phyloP scores from a whole-genome alignment of 1,140 invertebrate species.

The Diploscapter pachys region DNA sequence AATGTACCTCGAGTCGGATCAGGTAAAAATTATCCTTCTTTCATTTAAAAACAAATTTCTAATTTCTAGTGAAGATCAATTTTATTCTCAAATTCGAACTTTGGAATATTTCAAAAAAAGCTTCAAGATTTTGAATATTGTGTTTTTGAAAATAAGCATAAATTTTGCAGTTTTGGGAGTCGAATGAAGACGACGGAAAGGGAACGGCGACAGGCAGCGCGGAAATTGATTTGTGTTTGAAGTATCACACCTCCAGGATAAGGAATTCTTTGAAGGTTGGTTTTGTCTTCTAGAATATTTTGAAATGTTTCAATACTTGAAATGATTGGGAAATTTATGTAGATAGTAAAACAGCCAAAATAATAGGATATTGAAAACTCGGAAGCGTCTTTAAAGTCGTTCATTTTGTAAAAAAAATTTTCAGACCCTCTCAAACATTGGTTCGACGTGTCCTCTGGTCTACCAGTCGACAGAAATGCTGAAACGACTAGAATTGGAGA shows the following conservation, averaged over 20 bases:
- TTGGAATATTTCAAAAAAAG: no score
- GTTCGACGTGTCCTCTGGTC: constrained; percentile 26
- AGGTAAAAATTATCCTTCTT: no score
- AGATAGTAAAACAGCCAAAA: background rate
- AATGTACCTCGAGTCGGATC: constrained; percentile 30
- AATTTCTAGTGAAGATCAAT: no score
- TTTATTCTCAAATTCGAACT: no score
- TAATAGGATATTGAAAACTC: constrained; percentile 17
- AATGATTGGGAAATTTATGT: constrained; percentile 21
- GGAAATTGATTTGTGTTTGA: constrained; percentile 34
- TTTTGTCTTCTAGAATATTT: background rate
- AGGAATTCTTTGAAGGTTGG: constrained; percentile 28
- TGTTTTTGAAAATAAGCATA: no score
- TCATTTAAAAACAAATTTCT: no score
- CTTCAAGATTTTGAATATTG: no score
- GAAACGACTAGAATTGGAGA: constrained; percentile 35
- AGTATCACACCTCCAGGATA: constrained; percentile 28
- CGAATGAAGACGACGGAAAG: constrained; percentile 16
- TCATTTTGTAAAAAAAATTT: constrained; percentile 14
- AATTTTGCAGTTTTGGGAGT: constrained; percentile 30
- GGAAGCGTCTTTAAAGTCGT: constrained; percentile 10
- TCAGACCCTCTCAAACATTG: constrained; percentile 23
- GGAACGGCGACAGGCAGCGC: constrained; percentile 24
- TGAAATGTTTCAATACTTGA: background rate
- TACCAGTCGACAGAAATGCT: constrained; percentile 37